phyloP scores from a whole-genome alignment of 1,140 invertebrate species.

The Thaumetopoea pityocampa region DNA sequence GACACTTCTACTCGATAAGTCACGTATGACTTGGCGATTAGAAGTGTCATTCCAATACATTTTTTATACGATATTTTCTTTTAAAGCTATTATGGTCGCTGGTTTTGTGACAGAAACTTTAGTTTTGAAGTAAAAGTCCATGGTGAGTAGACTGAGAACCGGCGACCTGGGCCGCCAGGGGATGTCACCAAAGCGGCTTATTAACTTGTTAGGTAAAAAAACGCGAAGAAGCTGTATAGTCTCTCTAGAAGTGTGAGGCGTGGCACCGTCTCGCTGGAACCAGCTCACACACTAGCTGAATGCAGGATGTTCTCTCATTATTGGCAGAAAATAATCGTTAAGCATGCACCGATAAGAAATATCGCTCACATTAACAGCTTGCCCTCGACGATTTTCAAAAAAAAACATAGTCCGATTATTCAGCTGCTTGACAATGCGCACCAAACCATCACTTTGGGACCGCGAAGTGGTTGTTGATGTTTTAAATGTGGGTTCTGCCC shows the following conservation, averaged over 20 bases:
- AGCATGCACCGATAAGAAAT: slow-evolving; percentile 20
- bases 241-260: too few species aligned
- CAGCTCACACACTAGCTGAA: slow-evolving; percentile 21
- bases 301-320: slow-evolving; percentile 12
- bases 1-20: too few species aligned
- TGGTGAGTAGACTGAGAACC: background rate
- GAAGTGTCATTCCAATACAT: too few species aligned
- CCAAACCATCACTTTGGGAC: slow-evolving; percentile 40
- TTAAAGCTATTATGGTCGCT: background rate
- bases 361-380: slow-evolving; percentile 14
- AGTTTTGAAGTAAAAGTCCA: slow-evolving; percentile 31
- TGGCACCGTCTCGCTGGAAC: slow-evolving; percentile 64
- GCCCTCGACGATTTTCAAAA: slow-evolving; percentile 22
- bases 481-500: slow-evolving; percentile 33
- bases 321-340: slow-evolving; percentile 19
- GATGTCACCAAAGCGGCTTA: slow-evolving; percentile 39
- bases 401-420: slow-evolving; percentile 33
- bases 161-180: slow-evolving; percentile 45
- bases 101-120: slow-evolving; percentile 29
- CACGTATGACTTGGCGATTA: too few species aligned
- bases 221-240: too few species aligned
- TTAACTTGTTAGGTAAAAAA: slow-evolving; percentile 25
- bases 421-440: slow-evolving; percentile 29
- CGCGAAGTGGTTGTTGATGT: slow-evolving; percentile 39
- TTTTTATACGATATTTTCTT: slow-evolving; percentile 19